A percentile compares a stretch with the other conserved stretches of the same genome.
phyloP scores from a whole-genome alignment of 2,888 invertebrate species.

The Lutraria lutraria region DNA sequence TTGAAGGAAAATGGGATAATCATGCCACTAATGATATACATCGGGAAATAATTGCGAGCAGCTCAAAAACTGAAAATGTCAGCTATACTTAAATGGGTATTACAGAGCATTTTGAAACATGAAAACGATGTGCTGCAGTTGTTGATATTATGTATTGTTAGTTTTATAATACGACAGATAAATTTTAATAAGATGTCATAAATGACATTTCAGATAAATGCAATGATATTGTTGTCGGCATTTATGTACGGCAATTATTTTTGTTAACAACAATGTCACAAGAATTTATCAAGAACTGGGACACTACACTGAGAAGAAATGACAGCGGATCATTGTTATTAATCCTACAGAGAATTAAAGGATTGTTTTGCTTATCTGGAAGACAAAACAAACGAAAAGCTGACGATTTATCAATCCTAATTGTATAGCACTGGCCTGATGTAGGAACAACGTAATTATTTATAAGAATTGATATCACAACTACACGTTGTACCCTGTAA shows the following conservation, averaged over 20 bases:
- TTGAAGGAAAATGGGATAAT: too few species aligned
- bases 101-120: too few species aligned
- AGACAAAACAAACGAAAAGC: neutral
- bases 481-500: neutral
- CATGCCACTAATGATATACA: too few species aligned
- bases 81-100: too few species aligned
- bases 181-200: neutral
- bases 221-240: neutral
- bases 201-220: neutral
- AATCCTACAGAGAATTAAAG: neutral
- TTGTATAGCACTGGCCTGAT: neutral
- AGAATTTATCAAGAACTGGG: neutral
- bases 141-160: too few species aligned
- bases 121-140: too few species aligned
- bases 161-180: neutral
- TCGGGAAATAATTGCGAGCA: too few species aligned
- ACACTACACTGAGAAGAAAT: neutral
- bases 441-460: neutral
- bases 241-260: neutral
- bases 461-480: neutral
- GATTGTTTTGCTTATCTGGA: neutral
- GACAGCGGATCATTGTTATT: neutral
- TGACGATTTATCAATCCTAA: constrained; percentile 16
- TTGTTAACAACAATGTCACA: neutral
- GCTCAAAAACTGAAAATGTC: too few species aligned